Base-by-base conservation (phyloP, 1,140 invertebrate genomes). In the Seison nebaliae region DNA sequence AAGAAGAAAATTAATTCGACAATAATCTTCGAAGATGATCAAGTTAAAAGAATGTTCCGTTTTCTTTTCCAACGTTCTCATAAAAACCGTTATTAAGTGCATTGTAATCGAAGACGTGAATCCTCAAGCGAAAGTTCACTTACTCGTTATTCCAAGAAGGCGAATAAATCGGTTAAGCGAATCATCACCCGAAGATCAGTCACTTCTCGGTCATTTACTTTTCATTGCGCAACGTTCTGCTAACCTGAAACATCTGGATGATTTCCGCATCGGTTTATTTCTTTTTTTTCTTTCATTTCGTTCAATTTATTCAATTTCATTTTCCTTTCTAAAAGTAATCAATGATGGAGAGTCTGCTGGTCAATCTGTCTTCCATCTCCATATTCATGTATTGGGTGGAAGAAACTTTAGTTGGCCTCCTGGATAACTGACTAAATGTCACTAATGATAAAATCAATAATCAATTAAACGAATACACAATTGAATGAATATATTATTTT, bases 361-460 rank as follows among this genome's bases (percentile, higher is more conserved):
- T 3, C 59, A 60, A 46, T 56, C 54, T 22, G 55, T 61, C 3
- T 56, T 52, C 44, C 57, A 61, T 45, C 47, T 61, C 5, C 59
- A 61, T 44, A 21, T 61, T 11, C 59, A 61, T 43, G 48, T 61
- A 2, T 31, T 61, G 12, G 86, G 83, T 37, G 84, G 84, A 14
- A 65, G 81, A 28, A 86, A 94, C 64, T 63, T 96, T 67, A 54
- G 67, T 31, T 94, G 84, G 84, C 84, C 84, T 21, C 84, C 84
- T 34, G 81, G 83, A 35, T 93, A 81, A 55, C 38, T 38, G 14
- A 9, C n/a, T 26, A 9, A n/a, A n/a, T n/a, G n/a, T n/a, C n/a
- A n/a, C n/a, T n/a, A n/a, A n/a, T n/a, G n/a, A n/a, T n/a, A n/a
- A n/a, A n/a, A n/a, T n/a, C n/a, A n/a, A n/a, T n/a, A n/a, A n/a